Evolutionary conservation across 2,888 invertebrate genomes (phyloP).

Genomic region (Trisateles emortualis): DNA sequence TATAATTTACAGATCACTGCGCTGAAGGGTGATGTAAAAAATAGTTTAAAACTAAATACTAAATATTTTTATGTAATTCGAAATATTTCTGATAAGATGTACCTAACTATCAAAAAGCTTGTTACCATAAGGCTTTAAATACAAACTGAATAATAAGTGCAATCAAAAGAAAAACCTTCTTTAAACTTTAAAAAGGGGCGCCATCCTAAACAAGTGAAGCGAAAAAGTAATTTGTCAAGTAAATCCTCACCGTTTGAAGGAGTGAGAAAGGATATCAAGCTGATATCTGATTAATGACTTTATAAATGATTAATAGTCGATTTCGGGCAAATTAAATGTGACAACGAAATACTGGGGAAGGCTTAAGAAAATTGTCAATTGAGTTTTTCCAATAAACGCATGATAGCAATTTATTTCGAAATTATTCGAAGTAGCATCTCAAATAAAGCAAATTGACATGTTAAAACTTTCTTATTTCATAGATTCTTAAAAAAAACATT

Average conservation of each 20-base stretch:
- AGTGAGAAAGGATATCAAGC: slow-evolving; percentile 63
- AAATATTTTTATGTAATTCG: too few relatives aligned
- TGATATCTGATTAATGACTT: slow-evolving; percentile 72
- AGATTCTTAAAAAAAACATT: too few relatives aligned
- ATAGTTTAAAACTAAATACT: not conserved
- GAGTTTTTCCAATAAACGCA: slow-evolving; percentile 23
- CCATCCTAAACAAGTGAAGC: slow-evolving; percentile 69
- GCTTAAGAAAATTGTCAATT: slow-evolving; percentile 39
- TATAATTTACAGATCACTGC: not conserved
- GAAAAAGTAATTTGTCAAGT: slow-evolving; percentile 85
- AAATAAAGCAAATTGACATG: not conserved
- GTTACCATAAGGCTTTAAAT: not conserved
- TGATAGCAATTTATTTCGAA: not conserved
- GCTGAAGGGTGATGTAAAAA: not conserved
- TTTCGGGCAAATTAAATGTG: slow-evolving; percentile 55
- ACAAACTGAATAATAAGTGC: slow-evolving; percentile 2
- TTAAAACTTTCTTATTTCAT: not conserved
- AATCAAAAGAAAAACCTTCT: not conserved
- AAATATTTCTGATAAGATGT: not conserved
- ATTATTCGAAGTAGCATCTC: not conserved
- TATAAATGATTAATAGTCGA: slow-evolving; percentile 69
- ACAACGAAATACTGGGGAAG: slow-evolving; percentile 39
- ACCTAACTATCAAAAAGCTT: not conserved
- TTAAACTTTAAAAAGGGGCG: slow-evolving; percentile 38
- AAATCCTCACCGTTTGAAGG: slow-evolving; percentile 70